These are phyloP conservation scores for Gymnogyps californianus DNA, from an alignment of 2,113 vertebrate species.

Conservation along the genomic window DNA sequence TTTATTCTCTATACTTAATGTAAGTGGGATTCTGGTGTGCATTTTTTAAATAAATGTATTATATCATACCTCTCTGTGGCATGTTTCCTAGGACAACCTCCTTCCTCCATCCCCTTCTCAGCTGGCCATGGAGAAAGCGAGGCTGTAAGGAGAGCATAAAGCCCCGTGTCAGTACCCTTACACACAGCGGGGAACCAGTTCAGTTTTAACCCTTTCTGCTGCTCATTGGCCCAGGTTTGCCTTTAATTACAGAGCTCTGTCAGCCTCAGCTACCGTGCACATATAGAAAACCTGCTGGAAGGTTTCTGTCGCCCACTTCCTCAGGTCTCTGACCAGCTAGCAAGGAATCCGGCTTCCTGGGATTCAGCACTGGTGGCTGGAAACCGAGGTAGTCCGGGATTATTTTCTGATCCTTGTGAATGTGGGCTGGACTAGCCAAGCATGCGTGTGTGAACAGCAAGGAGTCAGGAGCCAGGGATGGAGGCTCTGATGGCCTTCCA, in stretches of 20 bases:
- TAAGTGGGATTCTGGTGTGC: not conserved
- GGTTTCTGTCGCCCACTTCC: not conserved
- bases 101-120: not conserved
- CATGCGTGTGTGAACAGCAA: not conserved
- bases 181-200: not conserved
- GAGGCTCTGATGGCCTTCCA: not conserved
- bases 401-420: not conserved
- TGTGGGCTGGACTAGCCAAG: not conserved
- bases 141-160: not conserved
- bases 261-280: not conserved
- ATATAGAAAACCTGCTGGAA: not conserved
- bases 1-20: not conserved
- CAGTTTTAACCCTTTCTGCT: not conserved
- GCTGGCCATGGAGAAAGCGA: not conserved
- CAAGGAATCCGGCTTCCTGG: not conserved
- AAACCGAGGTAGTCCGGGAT: not conserved
- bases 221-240: not conserved
- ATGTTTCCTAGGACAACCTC: not conserved
- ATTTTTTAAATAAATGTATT: not conserved
- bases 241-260: not conserved
- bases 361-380: not conserved
- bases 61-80: fast-evolving
- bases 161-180: not conserved
- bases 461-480: not conserved
- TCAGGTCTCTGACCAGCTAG: not conserved